These are phyloP conservation scores for Columbina picui DNA, from an alignment of 2,113 vertebrate species.

Conservation along the genomic window DNA sequence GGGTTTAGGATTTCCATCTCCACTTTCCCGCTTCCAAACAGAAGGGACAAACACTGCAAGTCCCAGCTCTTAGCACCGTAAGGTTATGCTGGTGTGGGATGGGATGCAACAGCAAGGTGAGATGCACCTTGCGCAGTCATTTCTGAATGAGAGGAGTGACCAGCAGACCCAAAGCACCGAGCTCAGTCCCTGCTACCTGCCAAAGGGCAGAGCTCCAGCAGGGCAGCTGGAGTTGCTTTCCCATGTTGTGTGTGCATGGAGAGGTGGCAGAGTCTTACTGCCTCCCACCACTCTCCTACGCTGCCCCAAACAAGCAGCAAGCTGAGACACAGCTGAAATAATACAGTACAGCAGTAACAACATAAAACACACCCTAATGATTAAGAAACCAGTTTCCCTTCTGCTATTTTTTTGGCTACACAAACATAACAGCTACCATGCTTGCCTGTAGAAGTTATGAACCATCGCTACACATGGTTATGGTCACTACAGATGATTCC, in stretches of 20 bases:
- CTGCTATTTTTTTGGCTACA: not conserved
- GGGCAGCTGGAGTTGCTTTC: not conserved
- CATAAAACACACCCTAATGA: not conserved
- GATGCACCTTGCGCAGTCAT: rapidly evolving
- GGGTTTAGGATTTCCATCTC: not conserved
- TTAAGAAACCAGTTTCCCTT: not conserved
- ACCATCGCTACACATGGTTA: not conserved
- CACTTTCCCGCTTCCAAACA: not conserved
- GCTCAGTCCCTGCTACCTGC: not conserved
- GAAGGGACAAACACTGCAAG: not conserved
- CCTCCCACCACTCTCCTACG: not conserved
- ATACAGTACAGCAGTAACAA: not conserved
- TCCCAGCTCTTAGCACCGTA: not conserved
- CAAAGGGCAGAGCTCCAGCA: not conserved
- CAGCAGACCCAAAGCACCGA: not conserved
- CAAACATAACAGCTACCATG: rapidly evolving
- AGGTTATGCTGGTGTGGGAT: not conserved
- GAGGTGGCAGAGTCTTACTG: not conserved
- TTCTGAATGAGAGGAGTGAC: not conserved
- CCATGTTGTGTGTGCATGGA: not conserved
- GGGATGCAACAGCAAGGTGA: not conserved
- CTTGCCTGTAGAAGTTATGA: not conserved
- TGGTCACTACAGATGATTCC: not conserved
- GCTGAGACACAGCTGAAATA: not conserved
- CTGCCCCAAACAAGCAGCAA: not conserved